These are phyloP conservation scores for Siniperca chuatsi DNA, from an alignment of 2,113 vertebrate species.

Conservation along the genomic window DNA sequence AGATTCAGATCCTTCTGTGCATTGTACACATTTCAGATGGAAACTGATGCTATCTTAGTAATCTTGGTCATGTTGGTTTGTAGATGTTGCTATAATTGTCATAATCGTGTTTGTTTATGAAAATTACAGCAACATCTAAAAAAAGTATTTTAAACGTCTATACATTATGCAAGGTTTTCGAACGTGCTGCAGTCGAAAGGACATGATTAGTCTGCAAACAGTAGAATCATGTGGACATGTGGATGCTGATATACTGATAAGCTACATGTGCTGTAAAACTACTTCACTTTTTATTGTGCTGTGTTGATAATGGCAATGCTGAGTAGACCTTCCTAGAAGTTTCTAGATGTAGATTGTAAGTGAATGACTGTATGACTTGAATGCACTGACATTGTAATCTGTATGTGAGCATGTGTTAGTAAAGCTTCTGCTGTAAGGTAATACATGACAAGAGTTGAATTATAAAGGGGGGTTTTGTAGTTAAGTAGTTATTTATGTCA, in stretches of 20 bases:
- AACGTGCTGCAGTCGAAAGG: neutral
- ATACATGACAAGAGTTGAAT: too few species aligned
- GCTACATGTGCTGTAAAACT: constrained; percentile 24
- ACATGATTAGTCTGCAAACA: constrained; percentile 13
- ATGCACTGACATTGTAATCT: neutral
- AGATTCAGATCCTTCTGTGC: neutral
- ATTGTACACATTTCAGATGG: neutral
- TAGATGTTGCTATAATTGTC: too few species aligned
- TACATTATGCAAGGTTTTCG: neutral
- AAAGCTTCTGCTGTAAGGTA: too few species aligned
- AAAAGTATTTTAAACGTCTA: neutral
- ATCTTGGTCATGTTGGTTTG: neutral
- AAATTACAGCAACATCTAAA: neutral
- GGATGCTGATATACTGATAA: constrained; percentile 40
- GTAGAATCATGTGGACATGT: neutral
- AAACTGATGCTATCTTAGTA: neutral
- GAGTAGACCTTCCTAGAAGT: constrained; percentile 30
- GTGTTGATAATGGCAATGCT: constrained; percentile 15
- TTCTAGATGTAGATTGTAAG: constrained; percentile 10
- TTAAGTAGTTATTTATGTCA: too few species aligned
- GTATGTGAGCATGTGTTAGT: neutral
- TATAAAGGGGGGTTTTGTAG: too few species aligned
- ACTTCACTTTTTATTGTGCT: constrained; percentile 53
- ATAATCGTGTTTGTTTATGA: neutral
- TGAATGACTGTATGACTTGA: neutral